Base-by-base conservation (phyloP, 2,888 invertebrate genomes). In the Axea sp. region DNA sequence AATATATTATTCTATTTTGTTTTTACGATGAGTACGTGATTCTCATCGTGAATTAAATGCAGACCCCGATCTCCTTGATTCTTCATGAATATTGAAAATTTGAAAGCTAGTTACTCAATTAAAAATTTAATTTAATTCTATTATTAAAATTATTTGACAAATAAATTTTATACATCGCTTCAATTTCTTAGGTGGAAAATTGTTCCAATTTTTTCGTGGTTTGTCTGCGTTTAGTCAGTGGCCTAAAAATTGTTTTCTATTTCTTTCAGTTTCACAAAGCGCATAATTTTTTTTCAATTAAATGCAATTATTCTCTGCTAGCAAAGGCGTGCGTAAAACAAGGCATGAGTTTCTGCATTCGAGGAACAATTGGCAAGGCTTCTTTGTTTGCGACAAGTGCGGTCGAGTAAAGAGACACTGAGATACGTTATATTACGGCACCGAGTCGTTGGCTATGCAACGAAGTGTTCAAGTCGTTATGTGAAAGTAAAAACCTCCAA, bases 341-440 rank as follows among this genome's bases (percentile, higher is more conserved):
- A 43, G 9, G 19, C 15, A 49, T 26, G 37, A 30, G 39, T 60
- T 60, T 69, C 39, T 60, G 33, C 24, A 19, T 62, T 62, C 7
- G 37, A 55, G 37, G 43, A 69, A 67, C 43, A 65, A 71, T 35
- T 60, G 59, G 33, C 24, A 24, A 59, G 19, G 22, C 26, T 11
- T 45, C 65, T 67, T 75, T 67, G 65, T 71, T 60, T 60, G 60
- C 35, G 49, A 53, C 55, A 65, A 75, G 62, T 68, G 45, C 11
- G 28, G 59, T 26, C 26, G 41, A 35, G 24, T 45, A 41, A 64
- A 65, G 41, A 41, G 39, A 60, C 60, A 35, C 43, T 39, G 43
- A 12, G 12, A 53, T 73, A 68, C 39, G 33, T 41, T 41, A 31
- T 24, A 24, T 15, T 14, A 2, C 22, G 8, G 22, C 9, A 22